These are phyloP conservation scores for Vulpes lagopus DNA, from an alignment of 2,113 vertebrate genomes.

Conservation along the genomic window DNA sequence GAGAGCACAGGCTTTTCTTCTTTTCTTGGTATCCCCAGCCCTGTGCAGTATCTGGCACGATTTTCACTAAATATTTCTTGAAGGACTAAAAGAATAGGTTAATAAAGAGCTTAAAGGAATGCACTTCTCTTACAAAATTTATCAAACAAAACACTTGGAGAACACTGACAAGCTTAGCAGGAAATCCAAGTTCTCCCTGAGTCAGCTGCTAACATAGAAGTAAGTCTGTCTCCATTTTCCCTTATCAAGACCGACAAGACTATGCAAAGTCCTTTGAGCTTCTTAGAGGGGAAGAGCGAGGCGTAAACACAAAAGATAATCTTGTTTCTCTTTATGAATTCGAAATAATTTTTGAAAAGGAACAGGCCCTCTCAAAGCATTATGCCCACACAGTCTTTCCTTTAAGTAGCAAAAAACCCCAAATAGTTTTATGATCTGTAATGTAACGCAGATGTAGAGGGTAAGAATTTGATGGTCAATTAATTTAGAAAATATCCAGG, in stretches of 20 bases:
- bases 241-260: conserved; percentile 59
- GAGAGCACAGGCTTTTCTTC: background rate
- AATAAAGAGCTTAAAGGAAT: background rate
- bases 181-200: conserved; percentile 6
- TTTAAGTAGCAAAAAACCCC: conserved; percentile 90
- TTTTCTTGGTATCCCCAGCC: background rate
- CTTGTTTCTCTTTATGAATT: conserved; percentile 79
- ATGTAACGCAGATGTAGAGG: conserved; percentile 92
- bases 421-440: conserved; percentile 90
- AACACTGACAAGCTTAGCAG: background rate
- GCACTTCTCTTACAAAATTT: background rate
- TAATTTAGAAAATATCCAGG: conserved; percentile 91
- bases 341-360: conserved; percentile 84
- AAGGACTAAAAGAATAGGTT: background rate
- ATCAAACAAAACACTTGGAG: background rate
- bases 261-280: conserved; percentile 65
- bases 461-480: conserved; percentile 94
- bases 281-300: conserved; percentile 25
- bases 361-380: conserved; percentile 85
- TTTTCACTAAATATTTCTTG: background rate
- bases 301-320: conserved; percentile 81
- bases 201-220: background rate
- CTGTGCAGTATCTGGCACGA: background rate
- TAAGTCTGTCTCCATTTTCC: conserved; percentile 49
- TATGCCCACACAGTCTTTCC: conserved; percentile 89